Evolutionary conservation across 2,113 vertebrate species (phyloP), one percentile per base, ranked within the genome.

Genomic region (Amazona vittata): DNA sequence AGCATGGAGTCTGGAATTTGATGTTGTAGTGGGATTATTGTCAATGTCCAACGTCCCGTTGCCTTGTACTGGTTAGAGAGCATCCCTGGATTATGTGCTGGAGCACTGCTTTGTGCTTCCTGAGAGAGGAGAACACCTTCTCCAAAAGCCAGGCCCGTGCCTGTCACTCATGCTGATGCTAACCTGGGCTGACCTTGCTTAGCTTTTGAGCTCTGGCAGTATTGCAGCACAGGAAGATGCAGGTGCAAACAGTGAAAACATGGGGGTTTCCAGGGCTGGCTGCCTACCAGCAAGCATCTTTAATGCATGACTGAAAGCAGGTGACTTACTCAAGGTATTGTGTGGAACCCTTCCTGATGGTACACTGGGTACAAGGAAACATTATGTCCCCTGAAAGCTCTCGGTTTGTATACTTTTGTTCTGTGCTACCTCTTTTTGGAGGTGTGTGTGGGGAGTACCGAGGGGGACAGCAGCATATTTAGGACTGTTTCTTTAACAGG

Each of bases 271-370:
- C 86, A 88, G 73, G 60, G 35, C 2, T 94, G 95, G 87, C 87
- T 75, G 75, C 89, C 89, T 90, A 24, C 81, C 84, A 89, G 76
- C 87, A 73, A 1, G 85, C 77, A 76, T 85, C 83, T 87, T 89
- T 89, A 87, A 92, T 86, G 67, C 80, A 84, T 75, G 79, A 94
- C 47, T 21, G 49, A 93, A 43, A 94, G 73, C 84, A 94, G 87
- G 85, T 91, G 89, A 92, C 76, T 82, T 96, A 31, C 2, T 78
- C 78, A 65, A 8, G 83, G 24, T 43, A 7, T n/a, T 82, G 53
- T 77, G 20, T 26, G 39, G 90, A 47, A 33, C 62, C 2, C 2
- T 43, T 86, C 39, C n/a, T 47, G 70, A 16, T 77, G 64, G 2
- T 28, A 19, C 9, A 3, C n/a, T 43, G 71, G 14, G 12, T 65